A percentile compares a stretch with the other conserved stretches of the same genome.
phyloP scores from a whole-genome alignment of 2,113 vertebrate species.

The Oreochromis tanganicae region DNA sequence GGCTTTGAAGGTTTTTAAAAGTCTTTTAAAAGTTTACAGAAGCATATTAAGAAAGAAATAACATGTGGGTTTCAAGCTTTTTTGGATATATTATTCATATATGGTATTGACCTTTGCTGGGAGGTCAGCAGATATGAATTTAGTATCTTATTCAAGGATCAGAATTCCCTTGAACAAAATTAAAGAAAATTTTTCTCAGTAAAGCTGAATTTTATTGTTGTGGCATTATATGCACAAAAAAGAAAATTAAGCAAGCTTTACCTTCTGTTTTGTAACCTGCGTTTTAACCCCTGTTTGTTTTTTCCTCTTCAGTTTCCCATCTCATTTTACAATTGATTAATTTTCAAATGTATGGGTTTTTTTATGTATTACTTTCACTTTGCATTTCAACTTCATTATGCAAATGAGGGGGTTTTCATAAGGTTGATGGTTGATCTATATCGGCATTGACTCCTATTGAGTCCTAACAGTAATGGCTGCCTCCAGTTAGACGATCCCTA shows the following conservation, averaged over 20 bases:
- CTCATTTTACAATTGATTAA: neutral
- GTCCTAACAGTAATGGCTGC: neutral
- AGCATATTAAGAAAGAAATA: neutral
- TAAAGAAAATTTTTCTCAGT: neutral
- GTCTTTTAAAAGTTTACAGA: neutral
- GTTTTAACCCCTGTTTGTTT: neutral
- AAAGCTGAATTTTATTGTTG: neutral
- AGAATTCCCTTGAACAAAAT: neutral
- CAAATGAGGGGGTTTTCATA: neutral
- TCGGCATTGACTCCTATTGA: neutral
- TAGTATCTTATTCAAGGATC: neutral
- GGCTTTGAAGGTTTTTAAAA: neutral
- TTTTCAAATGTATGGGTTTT: neutral
- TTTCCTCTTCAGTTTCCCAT: neutral
- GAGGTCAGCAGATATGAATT: neutral
- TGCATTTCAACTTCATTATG: neutral
- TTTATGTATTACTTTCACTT: neutral
- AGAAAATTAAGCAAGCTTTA: no score
- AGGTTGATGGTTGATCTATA: neutral
- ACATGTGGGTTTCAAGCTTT: neutral
- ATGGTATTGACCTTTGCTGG: neutral
- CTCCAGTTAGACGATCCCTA: neutral
- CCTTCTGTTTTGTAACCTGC: neutral
- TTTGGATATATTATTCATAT: neutral
- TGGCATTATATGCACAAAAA: neutral